phyloP scores from a whole-genome alignment of 2,113 vertebrate species.

The Hippocampus abdominalis region DNA sequence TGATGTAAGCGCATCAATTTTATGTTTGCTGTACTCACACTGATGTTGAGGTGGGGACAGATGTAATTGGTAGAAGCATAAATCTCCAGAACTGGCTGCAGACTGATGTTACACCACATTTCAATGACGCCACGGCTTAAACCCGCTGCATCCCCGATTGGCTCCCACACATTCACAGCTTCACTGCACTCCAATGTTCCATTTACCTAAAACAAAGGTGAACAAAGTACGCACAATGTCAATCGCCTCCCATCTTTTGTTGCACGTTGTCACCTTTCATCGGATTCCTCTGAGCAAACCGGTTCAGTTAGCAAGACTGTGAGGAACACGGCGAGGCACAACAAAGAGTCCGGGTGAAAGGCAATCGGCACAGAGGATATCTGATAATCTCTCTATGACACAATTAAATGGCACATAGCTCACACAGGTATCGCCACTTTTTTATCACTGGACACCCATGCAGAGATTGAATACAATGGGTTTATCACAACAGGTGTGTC shows the following conservation, averaged over 20 bases:
- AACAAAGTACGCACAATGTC: neutral
- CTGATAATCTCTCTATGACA: neutral
- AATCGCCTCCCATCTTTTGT: neutral
- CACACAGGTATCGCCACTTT: slow-evolving; percentile 46
- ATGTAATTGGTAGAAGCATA: neutral
- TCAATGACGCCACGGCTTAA: slow-evolving; percentile 35
- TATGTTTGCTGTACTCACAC: slow-evolving; percentile 50
- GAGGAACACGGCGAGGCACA: slow-evolving; percentile 2
- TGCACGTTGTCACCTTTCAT: slow-evolving; percentile 10
- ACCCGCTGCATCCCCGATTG: slow-evolving; percentile 35
- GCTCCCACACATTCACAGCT: slow-evolving; percentile 50
- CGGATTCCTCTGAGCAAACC: slow-evolving; percentile 27
- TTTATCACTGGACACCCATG: slow-evolving; percentile 18
- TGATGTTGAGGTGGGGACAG: slow-evolving; percentile 33
- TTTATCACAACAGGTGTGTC: neutral
- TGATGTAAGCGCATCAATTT: neutral
- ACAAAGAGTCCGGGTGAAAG: slow-evolving; percentile 19
- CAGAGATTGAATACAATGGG: neutral
- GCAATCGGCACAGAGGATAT: neutral
- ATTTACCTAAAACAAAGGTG: slow-evolving; percentile 41
- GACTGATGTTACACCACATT: slow-evolving; percentile 59
- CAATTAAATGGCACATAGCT: slow-evolving; percentile 29
- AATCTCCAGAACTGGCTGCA: slow-evolving; percentile 52
- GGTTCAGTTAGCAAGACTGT: slow-evolving; percentile 13
- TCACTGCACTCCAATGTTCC: slow-evolving; percentile 56